These are phyloP conservation scores for Crambe crambe DNA, from an alignment of 37 sponge, comb jelly and placozoan species.

Conservation along the genomic window DNA sequence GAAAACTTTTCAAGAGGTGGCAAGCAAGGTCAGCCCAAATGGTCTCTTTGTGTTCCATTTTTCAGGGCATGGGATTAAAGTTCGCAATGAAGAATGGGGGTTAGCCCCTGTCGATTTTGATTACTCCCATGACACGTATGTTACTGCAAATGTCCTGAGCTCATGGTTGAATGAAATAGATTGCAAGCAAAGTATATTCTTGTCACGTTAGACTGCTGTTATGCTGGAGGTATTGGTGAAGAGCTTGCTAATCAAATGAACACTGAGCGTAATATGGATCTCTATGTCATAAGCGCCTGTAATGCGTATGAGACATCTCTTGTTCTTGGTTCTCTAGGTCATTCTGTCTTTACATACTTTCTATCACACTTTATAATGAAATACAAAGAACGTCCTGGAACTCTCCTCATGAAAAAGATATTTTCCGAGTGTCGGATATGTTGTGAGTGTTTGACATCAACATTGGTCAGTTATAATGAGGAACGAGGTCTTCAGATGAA, in stretches of 20 bases:
- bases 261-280: neutral
- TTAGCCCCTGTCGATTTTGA: slow-evolving; percentile 67
- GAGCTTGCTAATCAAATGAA: slow-evolving; percentile 3
- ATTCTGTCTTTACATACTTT: slow-evolving; percentile 58
- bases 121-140: slow-evolving; percentile 14
- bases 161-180: slow-evolving; percentile 32
- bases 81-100: slow-evolving; percentile 40
- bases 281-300: slow-evolving; percentile 60
- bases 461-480: slow-evolving; percentile 20
- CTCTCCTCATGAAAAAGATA: slow-evolving; percentile 11
- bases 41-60: slow-evolving; percentile 68
- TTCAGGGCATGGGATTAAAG: slow-evolving; percentile 67
- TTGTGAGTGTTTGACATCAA: slow-evolving; percentile 38
- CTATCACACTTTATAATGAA: slow-evolving; percentile 8
- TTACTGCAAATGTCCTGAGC: slow-evolving; percentile 31
- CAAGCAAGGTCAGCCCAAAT: slow-evolving; percentile 40
- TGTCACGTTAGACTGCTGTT: slow-evolving; percentile 63
- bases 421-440: slow-evolving; percentile 27
- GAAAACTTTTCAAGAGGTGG: slow-evolving; percentile 36
- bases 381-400: neutral
- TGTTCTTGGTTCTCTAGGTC: slow-evolving; percentile 21
- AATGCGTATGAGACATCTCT: slow-evolving; percentile 41
- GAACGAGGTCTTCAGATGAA: neutral
- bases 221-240: slow-evolving; percentile 50
- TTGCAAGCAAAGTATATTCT: slow-evolving; percentile 65